Evolutionary conservation across 2,797 vertebrate species (phyloP), one percentile per base, ranked within the genome.

Genomic region (Dicrostonyx torquatus): DNA sequence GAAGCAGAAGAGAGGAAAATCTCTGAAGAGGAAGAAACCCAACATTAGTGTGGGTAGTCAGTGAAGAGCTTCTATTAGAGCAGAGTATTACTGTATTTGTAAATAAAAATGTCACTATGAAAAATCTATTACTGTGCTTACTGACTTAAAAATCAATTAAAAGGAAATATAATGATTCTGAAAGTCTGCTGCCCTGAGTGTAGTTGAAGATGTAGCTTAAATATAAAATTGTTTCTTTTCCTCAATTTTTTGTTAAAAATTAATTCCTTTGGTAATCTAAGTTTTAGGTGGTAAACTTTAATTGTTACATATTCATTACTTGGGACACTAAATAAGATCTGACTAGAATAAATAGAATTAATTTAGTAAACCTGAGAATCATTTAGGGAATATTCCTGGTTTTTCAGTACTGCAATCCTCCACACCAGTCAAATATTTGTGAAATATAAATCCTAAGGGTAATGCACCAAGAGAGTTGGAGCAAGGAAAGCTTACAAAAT

Each of bases 241-340:
- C 17, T 84, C 24, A 90, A 86, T 29, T 88, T 91, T 92, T 31
- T 60, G 3, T 43, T 84, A 95, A 72, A 80, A 88, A 72, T 45
- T 20, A 90, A 15, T 68, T 91, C 43, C n/a, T 85, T 66, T 68
- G 37, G 31, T 86, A 83, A 40, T 92, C 40, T 62, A 50, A 76
- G 73, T 70, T 60, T 50, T 60, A 87, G 24, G 45, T 87, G 68
- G 29, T 85, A 85, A 75, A 79, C 9, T 68, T 83, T 90, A 85
- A 91, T 89, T 76, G 34, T 48, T 79, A n/a, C 29, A 53, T 62
- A 96, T 76, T 90, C 50, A 86, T 92, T 90, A 70, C 20, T 62
- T 18, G n/a, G 14, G 68, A 4, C 53, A 45, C 7, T 0, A 78
- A 40, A 48, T 3, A 94, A 45, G 6, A 64, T 12, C 2, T 87